Base-by-base conservation (phyloP, 2,888 invertebrate genomes). In the Eilema griseolum region DNA sequence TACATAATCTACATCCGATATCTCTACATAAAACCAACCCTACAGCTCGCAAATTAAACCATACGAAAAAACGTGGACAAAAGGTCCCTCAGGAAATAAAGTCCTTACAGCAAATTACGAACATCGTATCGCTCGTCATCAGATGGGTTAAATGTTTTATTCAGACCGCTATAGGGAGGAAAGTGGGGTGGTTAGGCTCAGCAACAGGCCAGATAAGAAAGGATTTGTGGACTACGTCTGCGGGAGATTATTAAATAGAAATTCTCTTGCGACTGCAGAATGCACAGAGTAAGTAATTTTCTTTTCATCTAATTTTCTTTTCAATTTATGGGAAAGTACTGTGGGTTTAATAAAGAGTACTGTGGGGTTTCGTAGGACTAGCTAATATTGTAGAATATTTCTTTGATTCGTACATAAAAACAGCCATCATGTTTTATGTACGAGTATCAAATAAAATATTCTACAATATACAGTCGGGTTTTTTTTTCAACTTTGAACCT, bases 71-170 rank as follows among this genome's bases (percentile, higher is more conserved):
- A 59, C 63, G 56, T 20, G 63, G 64, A 56, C 62, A 52, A 78
- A 68, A 61, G 63, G 61, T 71, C 69, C 67, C 71, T n/a, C 23
- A 74, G 72, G 73, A 75, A 78, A 81, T 76, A 72, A 74, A 82
- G 70, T 68, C 68, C 73, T 72, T 74, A 52, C 24, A 71, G 62
- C 77, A 78, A 82, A 82, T 81, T 73, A 69, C 56, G 68, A 64
- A 73, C 70, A 71, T 71, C 69, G 74, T 73, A 75, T 73, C 74
- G 62, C 67, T 60, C 24, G 70, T 75, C 79, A 78, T 74, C 83
- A 71, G 70, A 41, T 66, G 41, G 67, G 60, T 67, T 75, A 75
- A 80, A 83, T 83, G 79, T 81, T 79, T 81, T 83, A 81, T 83
- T 81, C 83, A 83, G 64, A 7, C 67, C 68, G 62, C 70, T 74